Percentiles rank a stretch among this genome's conserved stretches.
phyloP scores from a whole-genome alignment of 1,140 invertebrate genomes.

The Telenomus remus region DNA sequence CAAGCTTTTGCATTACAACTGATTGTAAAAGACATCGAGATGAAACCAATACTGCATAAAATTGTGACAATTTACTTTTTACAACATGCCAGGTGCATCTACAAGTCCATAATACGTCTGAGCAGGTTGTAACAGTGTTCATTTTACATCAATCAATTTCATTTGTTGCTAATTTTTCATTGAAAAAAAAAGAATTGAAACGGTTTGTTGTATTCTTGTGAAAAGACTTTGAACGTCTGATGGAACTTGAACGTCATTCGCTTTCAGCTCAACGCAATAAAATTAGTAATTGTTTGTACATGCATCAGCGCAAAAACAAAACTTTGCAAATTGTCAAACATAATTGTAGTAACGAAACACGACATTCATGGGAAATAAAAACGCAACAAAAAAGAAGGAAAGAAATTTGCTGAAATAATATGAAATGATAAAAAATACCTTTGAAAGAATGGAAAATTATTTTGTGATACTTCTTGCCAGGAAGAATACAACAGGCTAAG shows the following conservation, averaged over 20 bases:
- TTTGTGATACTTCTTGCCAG: constrained; percentile 76
- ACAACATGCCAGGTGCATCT: constrained; percentile 53
- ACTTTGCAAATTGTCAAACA: constrained; percentile 41
- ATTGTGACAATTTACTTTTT: constrained; percentile 42
- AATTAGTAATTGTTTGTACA: constrained; percentile 59
- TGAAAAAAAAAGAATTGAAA: too few species aligned
- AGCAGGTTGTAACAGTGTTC: constrained; percentile 54
- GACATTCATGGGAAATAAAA: constrained; percentile 16
- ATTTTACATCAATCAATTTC: constrained; percentile 61
- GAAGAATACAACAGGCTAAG: constrained; percentile 75
- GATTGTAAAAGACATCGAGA: not conserved
- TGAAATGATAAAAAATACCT: constrained; percentile 64
- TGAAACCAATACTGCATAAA: constrained; percentile 57
- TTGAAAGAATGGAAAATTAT: constrained; percentile 74
- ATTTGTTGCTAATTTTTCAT: too few species aligned
- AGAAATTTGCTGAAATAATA: not conserved
- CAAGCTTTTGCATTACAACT: too few species aligned
- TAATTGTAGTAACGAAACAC: constrained; percentile 42
- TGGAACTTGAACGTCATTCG: constrained; percentile 57
- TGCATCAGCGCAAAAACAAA: constrained; percentile 43
- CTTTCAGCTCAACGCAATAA: constrained; percentile 63
- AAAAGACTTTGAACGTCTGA: constrained; percentile 62
- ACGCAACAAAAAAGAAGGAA: constrained; percentile 32
- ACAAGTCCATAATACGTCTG: constrained; percentile 54
- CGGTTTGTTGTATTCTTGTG: constrained; percentile 74